Evolutionary conservation across 2,113 vertebrate genomes (phyloP), one percentile per base, ranked within the genome.

Genomic region (Gambusia affinis): DNA sequence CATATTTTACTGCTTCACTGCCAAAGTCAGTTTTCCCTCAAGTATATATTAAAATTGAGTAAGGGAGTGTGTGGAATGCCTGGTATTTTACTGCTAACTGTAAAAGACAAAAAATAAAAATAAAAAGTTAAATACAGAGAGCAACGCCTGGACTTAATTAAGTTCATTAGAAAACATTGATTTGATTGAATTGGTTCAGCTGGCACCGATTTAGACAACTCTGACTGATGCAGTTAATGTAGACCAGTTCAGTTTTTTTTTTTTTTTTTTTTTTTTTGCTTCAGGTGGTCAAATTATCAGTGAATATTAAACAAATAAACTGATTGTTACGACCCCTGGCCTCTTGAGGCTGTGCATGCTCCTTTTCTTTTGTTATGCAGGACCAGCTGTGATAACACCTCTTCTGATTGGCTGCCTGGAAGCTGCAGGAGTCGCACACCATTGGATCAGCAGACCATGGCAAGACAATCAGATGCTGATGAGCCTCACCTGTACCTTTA

Each of bases 1-100:
- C 67, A 72, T 75, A 77, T 70, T 69, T 78, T 79, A 37, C 78
- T 69, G 73, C 73, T 81, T 78, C 47, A 63, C 64, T 69, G 51
- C 30, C 30, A 72, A 76, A 0, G 72, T 72, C 61, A 62, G 17
- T 61, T 39, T 80, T 65, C 15, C 27, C 54, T 4, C 10, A 47
- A 29, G 31, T 75, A 54, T 30, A 64, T 37, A 31, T 74, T 54
- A n/a, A 24, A 66, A 27, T 75, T 39, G n/a, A 8, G 19, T 72
- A 12, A 51, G 11, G 35, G 28, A 61, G 6, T 28, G 12, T 30
- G 37, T 60, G 60, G 39, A 42, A 67, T 67, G 61, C 24, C 44
- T 39, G 10, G 17, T 28, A 37, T 64, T n/a, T 67, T 33, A 76
- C 35, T 51, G 73, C 65, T n/a, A 60, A 63, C 57, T 35, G 44